phyloP scores from a whole-genome alignment of 2,113 vertebrate species.

The Cettia cetti region DNA sequence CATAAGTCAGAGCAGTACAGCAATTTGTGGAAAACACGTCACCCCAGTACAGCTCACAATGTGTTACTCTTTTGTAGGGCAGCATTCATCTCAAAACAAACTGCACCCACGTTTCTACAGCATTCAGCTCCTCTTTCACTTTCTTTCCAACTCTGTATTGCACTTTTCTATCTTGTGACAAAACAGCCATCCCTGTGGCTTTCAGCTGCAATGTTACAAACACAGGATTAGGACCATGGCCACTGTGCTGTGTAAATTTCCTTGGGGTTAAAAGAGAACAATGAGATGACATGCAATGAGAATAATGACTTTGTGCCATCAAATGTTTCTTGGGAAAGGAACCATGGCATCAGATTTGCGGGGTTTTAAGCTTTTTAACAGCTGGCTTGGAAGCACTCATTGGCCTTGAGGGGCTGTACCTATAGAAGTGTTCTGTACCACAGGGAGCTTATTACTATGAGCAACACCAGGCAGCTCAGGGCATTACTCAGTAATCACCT shows the following conservation, averaged over 20 bases:
- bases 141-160: neutral
- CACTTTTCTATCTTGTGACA: neutral
- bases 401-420: neutral
- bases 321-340: neutral
- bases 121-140: neutral
- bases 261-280: neutral
- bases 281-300: neutral
- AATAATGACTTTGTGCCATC: neutral
- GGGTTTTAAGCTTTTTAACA: neutral
- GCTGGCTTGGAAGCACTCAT: neutral
- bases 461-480: neutral
- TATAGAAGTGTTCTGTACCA: neutral
- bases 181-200: neutral
- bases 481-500: neutral
- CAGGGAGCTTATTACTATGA: neutral
- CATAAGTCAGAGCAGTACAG: neutral
- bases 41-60: neutral
- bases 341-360: neutral
- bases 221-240: fast-evolving
- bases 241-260: neutral
- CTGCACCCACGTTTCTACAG: fast-evolving
- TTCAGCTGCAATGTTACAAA: neutral
- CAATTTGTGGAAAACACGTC: neutral
- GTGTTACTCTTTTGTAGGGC: neutral
- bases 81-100: neutral